Conservation (phyloP, 2,888 invertebrate genomes). For the Drosophila lutescens region DNA sequence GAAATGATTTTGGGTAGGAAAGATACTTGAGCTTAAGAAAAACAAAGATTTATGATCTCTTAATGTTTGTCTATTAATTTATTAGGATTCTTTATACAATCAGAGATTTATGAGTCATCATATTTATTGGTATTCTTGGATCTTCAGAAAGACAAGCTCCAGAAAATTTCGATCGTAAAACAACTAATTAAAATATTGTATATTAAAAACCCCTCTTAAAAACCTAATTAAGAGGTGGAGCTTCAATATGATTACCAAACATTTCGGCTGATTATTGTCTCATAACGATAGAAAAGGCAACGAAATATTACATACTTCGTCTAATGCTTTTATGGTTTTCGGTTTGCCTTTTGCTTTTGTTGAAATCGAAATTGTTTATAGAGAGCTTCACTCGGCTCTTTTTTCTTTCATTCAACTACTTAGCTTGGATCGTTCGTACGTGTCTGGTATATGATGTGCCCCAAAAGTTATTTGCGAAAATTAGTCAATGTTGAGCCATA, state of each 20-base stretch:
- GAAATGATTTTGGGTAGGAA: not conserved
- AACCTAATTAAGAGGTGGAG: not conserved
- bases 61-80: not conserved
- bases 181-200: constrained; percentile 9
- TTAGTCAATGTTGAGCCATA: constrained; percentile 66
- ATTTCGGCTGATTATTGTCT: constrained; percentile 68
- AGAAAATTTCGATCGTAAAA: not conserved
- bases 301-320: constrained; percentile 41
- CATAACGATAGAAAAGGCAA: constrained; percentile 20
- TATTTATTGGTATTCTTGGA: not conserved
- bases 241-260: constrained; percentile 64
- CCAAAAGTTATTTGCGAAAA: constrained; percentile 78
- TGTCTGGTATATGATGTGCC: constrained; percentile 56
- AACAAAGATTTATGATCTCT: constrained; percentile 4
- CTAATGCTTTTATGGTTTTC: constrained; percentile 46
- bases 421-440: constrained; percentile 39
- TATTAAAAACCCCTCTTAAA: constrained; percentile 7
- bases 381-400: constrained; percentile 16
- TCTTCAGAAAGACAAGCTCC: not conserved
- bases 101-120: not conserved
- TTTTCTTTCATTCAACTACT: constrained; percentile 15
- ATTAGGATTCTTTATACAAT: not conserved
- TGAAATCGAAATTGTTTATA: constrained; percentile 52
- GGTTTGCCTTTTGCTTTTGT: constrained; percentile 42
- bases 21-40: not conserved